Base-by-base conservation (phyloP, 2,888 invertebrate genomes). In the Rhagophthalmus giganteus region DNA sequence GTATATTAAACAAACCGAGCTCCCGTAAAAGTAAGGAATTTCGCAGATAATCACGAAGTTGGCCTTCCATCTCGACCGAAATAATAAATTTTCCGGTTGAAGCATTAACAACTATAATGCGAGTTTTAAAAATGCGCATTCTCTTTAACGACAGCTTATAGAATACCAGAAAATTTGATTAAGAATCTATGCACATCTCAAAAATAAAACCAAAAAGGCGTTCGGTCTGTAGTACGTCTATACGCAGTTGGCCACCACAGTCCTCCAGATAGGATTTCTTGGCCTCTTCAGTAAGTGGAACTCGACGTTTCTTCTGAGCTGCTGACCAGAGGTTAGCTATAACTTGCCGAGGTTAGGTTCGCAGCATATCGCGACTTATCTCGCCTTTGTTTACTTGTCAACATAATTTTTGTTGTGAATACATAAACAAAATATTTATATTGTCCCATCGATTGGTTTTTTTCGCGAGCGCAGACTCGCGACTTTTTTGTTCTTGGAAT, bases 381-480 rank as follows among this genome's bases (percentile, higher is more conserved):
- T 74, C 73, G 72, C 74, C 74, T 74, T 75, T 75, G 75, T 75
- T 75, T 74, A 69, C 73, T 73, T 74, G 74, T 75, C 75, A 74
- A 74, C 74, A 75, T 75, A 75, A 76, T 75, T 76, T 75, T 74
- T 74, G 74, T 68, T 68, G 72, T 67, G 74, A 74, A 75, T 74
- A 74, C 75, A 76, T 75, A 74, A 74, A 74, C 74, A 74, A 75
- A 74, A 75, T 75, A 75, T 75, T 75, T 75, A 75, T 75, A 75
- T 73, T 74, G 75, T 75, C 73, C 74, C 70, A 70, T 65, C 70
- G 73, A 70, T 71, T 71, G 69, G 66, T 66, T 70, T 71, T 70
- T 72, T 73, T 71, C 67, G 63, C 67, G 63, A 64, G 60, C 57
- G 64, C 65, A 59, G 68, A 51, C 45, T 47, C 46, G 35, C 38